Evolutionary conservation across 2,797 vertebrate genomes (phyloP).

Genomic region (Halcyon leucocephala): DNA sequence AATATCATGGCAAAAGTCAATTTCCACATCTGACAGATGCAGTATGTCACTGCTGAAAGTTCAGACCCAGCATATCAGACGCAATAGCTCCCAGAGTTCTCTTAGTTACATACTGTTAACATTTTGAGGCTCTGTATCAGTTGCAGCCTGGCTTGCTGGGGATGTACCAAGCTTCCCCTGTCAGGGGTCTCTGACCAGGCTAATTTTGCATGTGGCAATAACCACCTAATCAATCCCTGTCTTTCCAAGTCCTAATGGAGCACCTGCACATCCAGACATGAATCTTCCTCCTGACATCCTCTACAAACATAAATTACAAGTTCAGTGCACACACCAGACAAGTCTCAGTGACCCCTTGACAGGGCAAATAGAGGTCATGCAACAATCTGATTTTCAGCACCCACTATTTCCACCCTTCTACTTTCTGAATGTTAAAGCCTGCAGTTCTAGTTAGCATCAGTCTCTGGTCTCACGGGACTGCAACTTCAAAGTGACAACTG

Average conservation of each 20-base stretch:
- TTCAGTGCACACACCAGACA: conserved; percentile 51
- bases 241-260: conserved; percentile 53
- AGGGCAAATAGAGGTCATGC: conserved; percentile 61
- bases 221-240: conserved; percentile 60
- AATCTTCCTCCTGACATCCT: conserved; percentile 63
- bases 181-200: conserved; percentile 34
- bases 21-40: not conserved
- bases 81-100: not conserved
- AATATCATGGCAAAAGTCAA: not conserved
- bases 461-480: not conserved
- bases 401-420: not conserved
- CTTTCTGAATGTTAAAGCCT: conserved; percentile 16
- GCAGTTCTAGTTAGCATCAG: not conserved
- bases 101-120: not conserved
- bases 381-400: conserved; percentile 54
- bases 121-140: not conserved
- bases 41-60: not conserved
- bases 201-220: conserved; percentile 65
- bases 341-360: conserved; percentile 37
- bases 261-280: conserved; percentile 66
- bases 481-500: not conserved
- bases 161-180: not conserved
- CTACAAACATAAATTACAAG: conserved; percentile 62
- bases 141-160: not conserved
- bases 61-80: not conserved